These are phyloP conservation scores for Tetranychus piercei DNA, from an alignment of 2,888 invertebrate species.

Conservation along the genomic window DNA sequence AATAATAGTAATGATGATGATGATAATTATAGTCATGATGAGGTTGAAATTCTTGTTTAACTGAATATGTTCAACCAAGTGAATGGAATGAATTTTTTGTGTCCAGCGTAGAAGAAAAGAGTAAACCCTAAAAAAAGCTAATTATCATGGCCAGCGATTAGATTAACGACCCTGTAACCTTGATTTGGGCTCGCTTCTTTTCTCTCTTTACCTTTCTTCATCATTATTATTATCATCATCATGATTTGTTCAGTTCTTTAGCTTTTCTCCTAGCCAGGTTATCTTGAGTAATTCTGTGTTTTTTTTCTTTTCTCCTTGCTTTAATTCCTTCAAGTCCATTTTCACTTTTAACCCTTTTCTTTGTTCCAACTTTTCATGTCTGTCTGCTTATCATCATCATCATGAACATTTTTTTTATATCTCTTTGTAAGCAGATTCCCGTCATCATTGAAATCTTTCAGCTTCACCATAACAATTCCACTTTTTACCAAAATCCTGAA, in stretches of 20 bases:
- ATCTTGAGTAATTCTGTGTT: background rate
- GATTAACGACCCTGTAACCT: constrained; percentile 1
- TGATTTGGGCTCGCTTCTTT: background rate
- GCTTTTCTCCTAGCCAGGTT: background rate
- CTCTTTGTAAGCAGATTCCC: background rate
- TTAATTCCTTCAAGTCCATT: background rate
- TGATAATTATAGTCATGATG: too few species aligned
- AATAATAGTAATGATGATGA: too few species aligned
- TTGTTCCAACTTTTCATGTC: background rate
- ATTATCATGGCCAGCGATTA: background rate
- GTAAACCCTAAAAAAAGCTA: too few species aligned
- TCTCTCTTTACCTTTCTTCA: background rate
- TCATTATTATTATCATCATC: background rate
- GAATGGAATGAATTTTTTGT: too few species aligned
- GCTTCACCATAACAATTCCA: too few species aligned
- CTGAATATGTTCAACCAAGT: too few species aligned
- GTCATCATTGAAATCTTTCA: too few species aligned
- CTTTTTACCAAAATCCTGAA: background rate
- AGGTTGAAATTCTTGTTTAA: too few species aligned
- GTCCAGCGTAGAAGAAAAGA: too few species aligned
- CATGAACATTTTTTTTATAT: background rate
- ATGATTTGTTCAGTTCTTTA: background rate
- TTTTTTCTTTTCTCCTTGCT: background rate
- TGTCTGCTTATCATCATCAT: background rate
- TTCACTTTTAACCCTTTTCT: background rate